phyloP scores from a whole-genome alignment of 2,113 vertebrate species.

The Heterochromis multidens region DNA sequence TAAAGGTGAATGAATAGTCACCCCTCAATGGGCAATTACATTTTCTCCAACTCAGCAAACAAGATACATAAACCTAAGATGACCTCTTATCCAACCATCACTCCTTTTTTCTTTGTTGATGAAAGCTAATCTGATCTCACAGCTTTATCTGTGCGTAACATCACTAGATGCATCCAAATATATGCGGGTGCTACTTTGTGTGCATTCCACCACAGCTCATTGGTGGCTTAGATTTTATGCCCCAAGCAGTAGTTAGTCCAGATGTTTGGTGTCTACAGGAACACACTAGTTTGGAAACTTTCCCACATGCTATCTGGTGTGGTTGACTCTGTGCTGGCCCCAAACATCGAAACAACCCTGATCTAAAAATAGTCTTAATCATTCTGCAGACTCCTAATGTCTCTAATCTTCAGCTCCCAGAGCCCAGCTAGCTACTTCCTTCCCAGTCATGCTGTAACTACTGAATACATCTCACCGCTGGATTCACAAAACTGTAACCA shows the following conservation, averaged over 20 bases:
- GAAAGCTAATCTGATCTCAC: slow-evolving; percentile 29
- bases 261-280: slow-evolving; percentile 67
- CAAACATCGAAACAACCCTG: slow-evolving; percentile 67
- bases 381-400: slow-evolving; percentile 43
- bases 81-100: neutral
- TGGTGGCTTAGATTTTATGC: slow-evolving; percentile 50
- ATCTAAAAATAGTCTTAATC: slow-evolving; percentile 72
- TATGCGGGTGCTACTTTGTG: neutral
- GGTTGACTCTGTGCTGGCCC: slow-evolving; percentile 47
- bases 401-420: slow-evolving; percentile 10
- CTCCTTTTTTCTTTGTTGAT: slow-evolving; percentile 22
- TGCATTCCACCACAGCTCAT: slow-evolving; percentile 26
- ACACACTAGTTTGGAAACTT: slow-evolving; percentile 71
- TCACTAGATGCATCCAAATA: slow-evolving; percentile 12
- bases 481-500: neutral
- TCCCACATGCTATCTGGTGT: slow-evolving; percentile 71
- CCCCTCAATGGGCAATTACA: neutral
- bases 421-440: neutral
- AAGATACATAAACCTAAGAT: slow-evolving; percentile 4
- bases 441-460: neutral
- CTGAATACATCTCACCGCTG: neutral
- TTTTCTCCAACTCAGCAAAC: slow-evolving; percentile 20
- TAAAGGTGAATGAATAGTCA: neutral
- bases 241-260: slow-evolving; percentile 57
- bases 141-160: slow-evolving; percentile 13